These are phyloP conservation scores for Anoura caudifer DNA, from an alignment of 2,113 vertebrate genomes.

Conservation along the genomic window DNA sequence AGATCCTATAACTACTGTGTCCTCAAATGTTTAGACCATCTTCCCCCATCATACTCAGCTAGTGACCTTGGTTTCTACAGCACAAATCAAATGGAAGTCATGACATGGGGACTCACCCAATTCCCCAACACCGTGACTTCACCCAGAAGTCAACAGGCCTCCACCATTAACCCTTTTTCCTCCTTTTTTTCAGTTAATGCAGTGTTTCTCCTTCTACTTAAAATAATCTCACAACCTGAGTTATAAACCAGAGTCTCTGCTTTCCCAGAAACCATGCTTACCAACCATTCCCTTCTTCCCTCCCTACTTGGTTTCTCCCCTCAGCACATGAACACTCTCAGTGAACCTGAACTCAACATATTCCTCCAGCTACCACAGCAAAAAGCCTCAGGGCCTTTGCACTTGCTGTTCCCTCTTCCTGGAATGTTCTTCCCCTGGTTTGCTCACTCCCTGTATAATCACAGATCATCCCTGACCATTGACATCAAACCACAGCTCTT, in stretches of 20 bases:
- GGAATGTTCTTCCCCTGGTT: not conserved
- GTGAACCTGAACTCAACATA: not conserved
- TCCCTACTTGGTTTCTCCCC: not conserved
- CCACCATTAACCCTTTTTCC: not conserved
- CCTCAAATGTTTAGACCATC: not conserved
- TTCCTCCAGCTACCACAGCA: not conserved
- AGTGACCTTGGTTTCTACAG: not conserved
- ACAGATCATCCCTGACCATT: not conserved
- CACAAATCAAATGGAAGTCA: not conserved
- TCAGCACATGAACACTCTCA: not conserved
- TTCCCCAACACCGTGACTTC: not conserved
- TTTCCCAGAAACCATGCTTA: not conserved
- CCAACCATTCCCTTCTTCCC: not conserved
- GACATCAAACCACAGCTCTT: not conserved
- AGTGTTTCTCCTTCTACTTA: not conserved
- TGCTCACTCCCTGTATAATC: not conserved
- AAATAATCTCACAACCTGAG: not conserved
- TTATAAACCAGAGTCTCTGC: not conserved
- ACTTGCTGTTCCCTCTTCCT: not conserved
- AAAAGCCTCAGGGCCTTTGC: not conserved
- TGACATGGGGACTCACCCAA: accelerated
- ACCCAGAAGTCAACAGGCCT: not conserved
- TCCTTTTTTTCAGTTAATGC: not conserved
- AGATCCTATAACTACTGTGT: not conserved
- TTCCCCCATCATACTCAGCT: not conserved